Evolutionary conservation across 30 jellyfish, hydroid and myxozoan species (phyloP).

Genomic region (Calvadosia cruxmelitensis): DNA sequence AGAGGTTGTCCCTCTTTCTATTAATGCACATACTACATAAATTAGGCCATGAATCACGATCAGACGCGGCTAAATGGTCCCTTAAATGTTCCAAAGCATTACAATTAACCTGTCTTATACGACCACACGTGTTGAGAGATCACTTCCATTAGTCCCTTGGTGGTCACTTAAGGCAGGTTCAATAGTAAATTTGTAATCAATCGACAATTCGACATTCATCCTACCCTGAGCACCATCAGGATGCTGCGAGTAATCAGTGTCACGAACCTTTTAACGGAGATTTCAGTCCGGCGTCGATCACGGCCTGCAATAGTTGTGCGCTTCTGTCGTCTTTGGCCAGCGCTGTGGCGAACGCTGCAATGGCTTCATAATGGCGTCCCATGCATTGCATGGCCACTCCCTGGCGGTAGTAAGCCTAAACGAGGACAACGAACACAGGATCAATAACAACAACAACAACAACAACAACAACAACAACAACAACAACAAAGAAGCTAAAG

Average conservation of each 20-base stretch:
- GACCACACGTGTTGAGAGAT: too few relatives aligned
- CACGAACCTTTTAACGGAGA: constrained; percentile 44
- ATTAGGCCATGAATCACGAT: too few relatives aligned
- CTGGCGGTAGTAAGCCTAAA: constrained; percentile 88
- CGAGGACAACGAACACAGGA: too few relatives aligned
- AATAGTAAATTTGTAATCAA: background rate
- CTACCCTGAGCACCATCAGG: too few relatives aligned
- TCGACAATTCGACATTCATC: background rate
- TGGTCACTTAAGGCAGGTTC: background rate
- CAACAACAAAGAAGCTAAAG: constrained; percentile 33
- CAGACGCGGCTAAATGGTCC: too few relatives aligned
- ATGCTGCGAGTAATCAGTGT: too few relatives aligned
- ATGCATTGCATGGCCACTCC: constrained; percentile 88
- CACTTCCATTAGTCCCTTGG: background rate
- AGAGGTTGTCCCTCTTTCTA: too few relatives aligned
- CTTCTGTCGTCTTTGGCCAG: constrained; percentile 75
- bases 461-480: constrained; percentile 13
- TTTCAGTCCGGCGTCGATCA: constrained; percentile 80
- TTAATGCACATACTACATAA: too few relatives aligned
- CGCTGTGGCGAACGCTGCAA: constrained; percentile 97
- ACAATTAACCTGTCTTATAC: background rate
- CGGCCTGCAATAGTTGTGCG: constrained; percentile 72
- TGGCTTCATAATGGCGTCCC: constrained; percentile 91
- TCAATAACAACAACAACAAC: constrained; percentile 6
- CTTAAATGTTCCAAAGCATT: background rate